Evolutionary conservation across 2,113 vertebrate genomes (phyloP).

Genomic region (Nyctibius bracteatus): DNA sequence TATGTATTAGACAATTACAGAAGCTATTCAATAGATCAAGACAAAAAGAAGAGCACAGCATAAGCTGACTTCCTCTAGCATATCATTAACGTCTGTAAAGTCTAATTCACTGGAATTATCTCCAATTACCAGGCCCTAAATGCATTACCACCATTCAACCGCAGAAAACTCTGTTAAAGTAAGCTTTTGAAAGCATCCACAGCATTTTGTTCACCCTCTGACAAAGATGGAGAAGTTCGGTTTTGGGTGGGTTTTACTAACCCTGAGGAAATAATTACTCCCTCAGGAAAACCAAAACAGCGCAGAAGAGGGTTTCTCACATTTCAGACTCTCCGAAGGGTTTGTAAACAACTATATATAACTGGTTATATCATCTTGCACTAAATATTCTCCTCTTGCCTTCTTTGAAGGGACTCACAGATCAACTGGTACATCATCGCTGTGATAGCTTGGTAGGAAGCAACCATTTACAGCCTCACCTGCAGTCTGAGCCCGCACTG

Average conservation of each 20-base stretch:
- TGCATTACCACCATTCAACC: not conserved
- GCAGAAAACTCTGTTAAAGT: not conserved
- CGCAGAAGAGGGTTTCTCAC: not conserved
- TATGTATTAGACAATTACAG: conserved; percentile 23
- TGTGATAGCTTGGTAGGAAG: not conserved
- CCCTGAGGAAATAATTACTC: not conserved
- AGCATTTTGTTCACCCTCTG: not conserved
- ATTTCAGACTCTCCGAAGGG: not conserved
- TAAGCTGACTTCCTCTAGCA: not conserved
- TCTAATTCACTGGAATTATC: conserved; percentile 31
- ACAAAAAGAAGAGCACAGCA: conserved; percentile 3
- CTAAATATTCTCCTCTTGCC: not conserved
- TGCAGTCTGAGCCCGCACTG: not conserved
- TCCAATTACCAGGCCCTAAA: conserved; percentile 44
- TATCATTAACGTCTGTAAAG: not conserved
- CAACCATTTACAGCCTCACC: not conserved
- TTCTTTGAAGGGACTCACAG: not conserved
- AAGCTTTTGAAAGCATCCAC: not conserved
- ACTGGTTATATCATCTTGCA: not conserved
- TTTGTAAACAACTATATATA: not conserved
- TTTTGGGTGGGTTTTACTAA: not conserved
- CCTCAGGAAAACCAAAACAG: not conserved
- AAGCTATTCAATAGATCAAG: conserved; percentile 32
- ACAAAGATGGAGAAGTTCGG: not conserved
- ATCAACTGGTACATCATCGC: not conserved